Percentiles rank a stretch among this genome's conserved stretches.
Evolutionary conservation across 1,140 invertebrate species (phyloP).

Genomic region (Drosophila eugracilis): DNA sequence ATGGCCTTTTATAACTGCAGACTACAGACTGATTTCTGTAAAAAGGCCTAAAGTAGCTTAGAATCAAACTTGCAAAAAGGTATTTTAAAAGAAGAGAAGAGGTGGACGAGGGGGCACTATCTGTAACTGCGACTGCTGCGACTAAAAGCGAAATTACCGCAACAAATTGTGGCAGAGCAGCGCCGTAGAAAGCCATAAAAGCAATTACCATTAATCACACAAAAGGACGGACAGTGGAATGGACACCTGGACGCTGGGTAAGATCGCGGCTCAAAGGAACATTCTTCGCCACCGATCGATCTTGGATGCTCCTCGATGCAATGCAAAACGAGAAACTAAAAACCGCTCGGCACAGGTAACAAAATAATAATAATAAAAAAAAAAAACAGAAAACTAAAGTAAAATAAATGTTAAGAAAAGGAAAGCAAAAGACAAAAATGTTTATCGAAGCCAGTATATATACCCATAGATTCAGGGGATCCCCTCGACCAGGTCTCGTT

Average conservation of each 20-base stretch:
- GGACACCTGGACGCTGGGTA: background rate
- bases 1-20: no score
- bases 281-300: constrained; percentile 35
- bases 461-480: constrained; percentile 12
- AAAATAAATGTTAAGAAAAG: background rate
- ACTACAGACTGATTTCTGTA: no score
- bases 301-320: constrained; percentile 13
- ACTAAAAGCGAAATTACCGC: constrained; percentile 43
- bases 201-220: constrained; percentile 67
- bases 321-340: constrained; percentile 37
- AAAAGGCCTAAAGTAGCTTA: no score
- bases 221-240: constrained; percentile 22
- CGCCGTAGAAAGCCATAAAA: constrained; percentile 42
- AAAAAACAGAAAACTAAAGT: background rate
- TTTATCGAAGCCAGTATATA: constrained; percentile 25
- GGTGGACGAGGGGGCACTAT: background rate
- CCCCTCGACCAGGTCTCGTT: constrained; percentile 14
- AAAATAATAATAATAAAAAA: no score
- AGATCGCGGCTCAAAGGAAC: constrained; percentile 12
- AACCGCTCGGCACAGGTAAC: constrained; percentile 7
- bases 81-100: no score
- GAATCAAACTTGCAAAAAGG: no score
- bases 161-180: constrained; percentile 42
- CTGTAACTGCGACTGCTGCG: constrained; percentile 12
- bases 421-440: constrained; percentile 8